Base-by-base conservation (phyloP, 2,888 invertebrate species). In the Patella caerulea region DNA sequence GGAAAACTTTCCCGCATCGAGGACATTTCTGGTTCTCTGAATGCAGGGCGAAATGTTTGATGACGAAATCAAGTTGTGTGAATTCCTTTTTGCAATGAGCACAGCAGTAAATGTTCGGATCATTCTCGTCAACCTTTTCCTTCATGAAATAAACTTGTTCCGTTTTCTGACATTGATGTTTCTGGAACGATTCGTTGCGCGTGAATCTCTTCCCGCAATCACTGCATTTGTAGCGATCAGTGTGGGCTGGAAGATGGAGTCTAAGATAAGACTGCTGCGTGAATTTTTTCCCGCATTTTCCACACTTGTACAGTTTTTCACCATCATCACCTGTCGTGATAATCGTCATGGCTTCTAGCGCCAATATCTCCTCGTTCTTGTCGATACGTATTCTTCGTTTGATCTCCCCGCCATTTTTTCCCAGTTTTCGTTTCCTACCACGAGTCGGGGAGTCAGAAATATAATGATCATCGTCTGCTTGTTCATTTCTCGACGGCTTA, bases 211-310 rank as follows among this genome's bases (percentile, higher is more conserved):
- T 84, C 9, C 85, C 85, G 80, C 92, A 92, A 72, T 86, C 86
- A 52, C 86, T 83, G 78, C 92, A 92, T 17, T 86, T 86, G 77
- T 88, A 87, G 75, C 88, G 86, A 81, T 89, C 90, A 55, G 90
- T 91, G 81, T 92, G 92, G 54, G 88, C 89, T 1, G 88, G 86
- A 77, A 90, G 86, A 82, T 94, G 94, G 12, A 92, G 88, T 45
- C 89, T 89, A 4, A 93, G 87, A 80, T 93, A 92, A 82, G 93
- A 93, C 78, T 92, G 90, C 73, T 91, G 90, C 2, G 85, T 85
- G 84, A 93, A 94, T 7, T 87, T 84, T 79, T 92, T 93, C 4
- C 85, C 86, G 81, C 90, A 90, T 19, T 86, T 78, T 9, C 85
- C 84, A 77, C 90, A 90, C 3, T 76, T 56, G 79, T 83, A 85